A percentile compares a stretch with the other conserved stretches of the same genome.
Evolutionary conservation across 2,888 invertebrate species (phyloP).

Genomic region (Mesodorylaimus sp.): DNA sequence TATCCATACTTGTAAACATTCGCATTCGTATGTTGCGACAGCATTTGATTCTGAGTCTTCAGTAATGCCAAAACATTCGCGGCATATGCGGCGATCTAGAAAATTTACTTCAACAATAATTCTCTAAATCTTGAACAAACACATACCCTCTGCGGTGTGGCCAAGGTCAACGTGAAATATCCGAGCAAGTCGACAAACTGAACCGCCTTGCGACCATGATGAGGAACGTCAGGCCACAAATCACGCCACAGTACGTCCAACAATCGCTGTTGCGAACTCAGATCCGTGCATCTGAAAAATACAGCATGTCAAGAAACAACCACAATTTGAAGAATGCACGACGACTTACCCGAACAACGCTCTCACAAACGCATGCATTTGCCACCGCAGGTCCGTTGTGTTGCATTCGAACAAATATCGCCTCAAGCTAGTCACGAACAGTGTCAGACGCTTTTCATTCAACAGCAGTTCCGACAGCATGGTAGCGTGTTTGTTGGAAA

Average conservation of each 20-base stretch:
- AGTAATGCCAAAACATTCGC: conserved; percentile 67
- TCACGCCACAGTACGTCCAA: conserved; percentile 62
- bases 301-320: neutral
- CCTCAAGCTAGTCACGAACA: conserved; percentile 56
- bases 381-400: conserved; percentile 77
- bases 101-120: neutral
- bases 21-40: conserved; percentile 80
- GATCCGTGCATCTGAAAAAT: neutral
- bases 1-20: conserved; percentile 53
- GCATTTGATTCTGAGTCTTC: conserved; percentile 64
- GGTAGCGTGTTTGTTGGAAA: too few relatives aligned
- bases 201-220: conserved; percentile 76
- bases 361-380: conserved; percentile 50
- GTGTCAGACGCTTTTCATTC: conserved; percentile 30
- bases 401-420: conserved; percentile 83
- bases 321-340: neutral
- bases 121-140: neutral
- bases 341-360: neutral
- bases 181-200: conserved; percentile 92
- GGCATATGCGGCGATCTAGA: conserved; percentile 51
- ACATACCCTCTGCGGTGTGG: conserved; percentile 10
- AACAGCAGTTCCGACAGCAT: too few relatives aligned
- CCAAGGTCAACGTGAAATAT: conserved; percentile 67
- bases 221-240: conserved; percentile 70
- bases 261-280: conserved; percentile 41